These are phyloP conservation scores for Rhaphigaster nebulosa DNA, from an alignment of 2,888 invertebrate species.

Conservation along the genomic window DNA sequence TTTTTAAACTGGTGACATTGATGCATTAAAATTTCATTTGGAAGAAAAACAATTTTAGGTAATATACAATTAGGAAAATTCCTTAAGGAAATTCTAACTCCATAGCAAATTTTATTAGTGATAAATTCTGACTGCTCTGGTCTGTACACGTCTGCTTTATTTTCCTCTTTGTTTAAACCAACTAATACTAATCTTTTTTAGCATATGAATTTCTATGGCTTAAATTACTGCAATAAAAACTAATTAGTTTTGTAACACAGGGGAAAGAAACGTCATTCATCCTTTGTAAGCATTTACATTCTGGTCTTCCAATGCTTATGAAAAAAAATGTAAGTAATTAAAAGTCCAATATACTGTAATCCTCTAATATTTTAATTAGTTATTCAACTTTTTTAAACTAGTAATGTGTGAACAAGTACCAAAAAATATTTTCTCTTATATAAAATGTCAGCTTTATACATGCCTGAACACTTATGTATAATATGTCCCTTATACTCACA, in stretches of 20 bases:
- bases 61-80: too few species aligned
- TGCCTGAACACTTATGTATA: too few species aligned
- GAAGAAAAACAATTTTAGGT: background rate
- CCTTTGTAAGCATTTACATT: slow-evolving; percentile 11
- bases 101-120: too few species aligned
- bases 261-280: slow-evolving; percentile 24
- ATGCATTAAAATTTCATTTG: background rate
- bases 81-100: too few species aligned
- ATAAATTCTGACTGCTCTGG: too few species aligned
- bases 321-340: slow-evolving; percentile 29
- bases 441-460: too few species aligned
- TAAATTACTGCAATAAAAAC: background rate
- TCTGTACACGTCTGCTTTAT: too few species aligned
- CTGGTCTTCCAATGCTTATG: background rate
- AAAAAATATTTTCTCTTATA: too few species aligned
- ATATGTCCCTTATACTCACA: background rate
- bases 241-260: background rate
- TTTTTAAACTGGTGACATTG: too few species aligned
- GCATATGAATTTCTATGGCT: background rate
- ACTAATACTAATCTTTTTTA: background rate
- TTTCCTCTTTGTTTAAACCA: too few species aligned
- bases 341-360: background rate
- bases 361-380: background rate
- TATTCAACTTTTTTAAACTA: background rate
- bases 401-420: too few species aligned